Conservation (phyloP, 2,888 invertebrate genomes). For the Acronicta alni region DNA sequence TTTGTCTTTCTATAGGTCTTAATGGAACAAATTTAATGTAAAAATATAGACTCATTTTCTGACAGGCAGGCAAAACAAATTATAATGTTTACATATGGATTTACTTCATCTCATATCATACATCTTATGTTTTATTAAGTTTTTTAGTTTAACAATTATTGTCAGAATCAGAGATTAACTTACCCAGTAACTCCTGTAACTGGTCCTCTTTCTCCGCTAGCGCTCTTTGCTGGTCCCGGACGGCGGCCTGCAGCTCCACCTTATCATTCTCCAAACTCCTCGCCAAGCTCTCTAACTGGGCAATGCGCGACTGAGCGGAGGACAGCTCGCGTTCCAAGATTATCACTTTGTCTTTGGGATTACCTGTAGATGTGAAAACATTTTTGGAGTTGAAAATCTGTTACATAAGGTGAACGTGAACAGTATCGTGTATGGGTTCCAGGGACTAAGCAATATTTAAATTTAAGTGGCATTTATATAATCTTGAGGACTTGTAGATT, state of each 20-base stretch:
- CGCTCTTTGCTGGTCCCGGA: conserved; percentile 89
- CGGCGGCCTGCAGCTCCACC: conserved; percentile 91
- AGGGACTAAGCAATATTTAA: no score
- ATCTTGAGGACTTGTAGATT: no score
- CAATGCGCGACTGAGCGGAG: conserved; percentile 74
- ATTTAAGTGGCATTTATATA: no score
- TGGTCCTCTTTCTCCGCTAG: conserved; percentile 81
- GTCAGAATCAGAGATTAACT: conserved; percentile 36
- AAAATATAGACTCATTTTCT: neutral
- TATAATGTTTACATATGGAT: conserved; percentile 25
- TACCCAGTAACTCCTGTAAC: conserved; percentile 81
- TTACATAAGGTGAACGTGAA: no score
- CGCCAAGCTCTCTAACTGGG: conserved; percentile 80
- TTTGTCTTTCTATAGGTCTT: conserved; percentile 12
- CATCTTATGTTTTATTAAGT: no score
- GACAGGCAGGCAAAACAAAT: conserved; percentile 8
- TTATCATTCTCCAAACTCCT: conserved; percentile 90
- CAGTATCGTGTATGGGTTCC: no score
- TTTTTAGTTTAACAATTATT: no score
- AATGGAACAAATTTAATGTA: conserved; percentile 1
- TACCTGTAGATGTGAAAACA: conserved; percentile 63
- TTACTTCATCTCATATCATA: no score
- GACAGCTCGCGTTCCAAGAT: conserved; percentile 81
- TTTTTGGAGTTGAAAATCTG: neutral
- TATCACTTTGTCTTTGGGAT: conserved; percentile 81